Base-by-base conservation (phyloP, 2,888 invertebrate genomes). In the Drosophila sordidula region DNA sequence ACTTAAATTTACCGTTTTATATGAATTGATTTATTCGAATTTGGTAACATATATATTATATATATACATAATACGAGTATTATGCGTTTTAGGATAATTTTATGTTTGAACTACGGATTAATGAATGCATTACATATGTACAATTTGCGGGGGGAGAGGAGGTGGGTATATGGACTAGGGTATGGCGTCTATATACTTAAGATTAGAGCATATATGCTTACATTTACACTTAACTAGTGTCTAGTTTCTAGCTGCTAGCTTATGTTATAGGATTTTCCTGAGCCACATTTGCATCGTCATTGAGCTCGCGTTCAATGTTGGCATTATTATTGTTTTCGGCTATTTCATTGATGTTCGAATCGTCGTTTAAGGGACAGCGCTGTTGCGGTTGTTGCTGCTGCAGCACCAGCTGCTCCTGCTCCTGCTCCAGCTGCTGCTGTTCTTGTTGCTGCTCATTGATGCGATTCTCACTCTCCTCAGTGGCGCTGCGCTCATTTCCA, bases 261-360 rank as follows among this genome's bases (percentile, higher is more conserved):
- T 77, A 77, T 42, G 22, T 16, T 25, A 47, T 73, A 42, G 41
- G 68, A 25, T 78, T 70, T 64, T 79, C 85, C 70, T 87, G 72
- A 70, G 70, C 82, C 59, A 75, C 71, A 54, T 75, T 68, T 22
- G 85, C 85, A 65, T 91, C 91, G 47, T 91, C 91, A 58, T 90
- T 90, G 45, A 92, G 68, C 79, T 91, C 91, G 12, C 92, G 89
- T 81, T 92, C 92, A 54, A 92, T 90, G 61, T 92, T 92, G 50
- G 92, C 92, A 75, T 92, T 92, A 52, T 92, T 92, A 66, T 91
- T 91, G 56, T 92, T 92, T 66, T 92, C 92, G 25, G 92, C 92
- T 42, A 92, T 92, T 80, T 92, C 92, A 83, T 92, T 92, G 16
- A 92, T 90, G 55, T 92, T 92, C 26, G 72, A 78, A 55, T 90